Conservation (phyloP, 2,113 vertebrate species). For the Arothron firmamentum region DNA sequence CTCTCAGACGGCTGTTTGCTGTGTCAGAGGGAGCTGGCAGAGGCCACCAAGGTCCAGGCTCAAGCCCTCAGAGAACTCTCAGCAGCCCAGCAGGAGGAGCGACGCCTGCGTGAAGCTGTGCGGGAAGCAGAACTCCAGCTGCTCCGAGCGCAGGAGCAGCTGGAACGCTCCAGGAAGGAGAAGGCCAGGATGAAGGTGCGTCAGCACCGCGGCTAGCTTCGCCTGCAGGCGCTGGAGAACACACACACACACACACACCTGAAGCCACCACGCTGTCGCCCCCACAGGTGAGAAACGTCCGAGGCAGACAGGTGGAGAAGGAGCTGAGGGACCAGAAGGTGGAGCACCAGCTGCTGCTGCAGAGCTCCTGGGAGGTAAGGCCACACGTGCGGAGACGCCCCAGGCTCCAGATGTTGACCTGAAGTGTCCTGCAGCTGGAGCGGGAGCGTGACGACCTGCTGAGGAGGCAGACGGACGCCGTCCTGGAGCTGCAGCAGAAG, state of each 20-base stretch:
- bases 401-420: neutral
- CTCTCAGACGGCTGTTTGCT: neutral
- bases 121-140: conserved; percentile 74
- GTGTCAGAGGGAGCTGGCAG: conserved; percentile 79
- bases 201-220: neutral
- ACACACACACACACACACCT: neutral
- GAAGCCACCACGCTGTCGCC: neutral
- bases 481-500: conserved; percentile 86
- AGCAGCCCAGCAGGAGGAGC: conserved; percentile 76
- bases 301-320: conserved; percentile 76
- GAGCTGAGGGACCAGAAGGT: conserved; percentile 81
- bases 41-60: conserved; percentile 74
- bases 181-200: conserved; percentile 64
- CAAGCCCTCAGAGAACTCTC: conserved; percentile 73
- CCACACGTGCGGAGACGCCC: fast-evolving
- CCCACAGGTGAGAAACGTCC: conserved; percentile 73
- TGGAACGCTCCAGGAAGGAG: conserved; percentile 39
- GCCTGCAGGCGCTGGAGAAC: too few relatives aligned
- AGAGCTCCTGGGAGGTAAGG: conserved; percentile 82
- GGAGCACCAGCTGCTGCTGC: conserved; percentile 85
- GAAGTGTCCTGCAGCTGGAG: conserved; percentile 76
- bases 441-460: conserved; percentile 86
- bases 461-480: conserved; percentile 77
- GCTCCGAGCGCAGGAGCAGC: conserved; percentile 61
- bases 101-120: conserved; percentile 69